Percentiles rank a stretch among this genome's conserved stretches.
phyloP scores from a whole-genome alignment of 2,888 invertebrate species.

The Oscheius sp. region DNA sequence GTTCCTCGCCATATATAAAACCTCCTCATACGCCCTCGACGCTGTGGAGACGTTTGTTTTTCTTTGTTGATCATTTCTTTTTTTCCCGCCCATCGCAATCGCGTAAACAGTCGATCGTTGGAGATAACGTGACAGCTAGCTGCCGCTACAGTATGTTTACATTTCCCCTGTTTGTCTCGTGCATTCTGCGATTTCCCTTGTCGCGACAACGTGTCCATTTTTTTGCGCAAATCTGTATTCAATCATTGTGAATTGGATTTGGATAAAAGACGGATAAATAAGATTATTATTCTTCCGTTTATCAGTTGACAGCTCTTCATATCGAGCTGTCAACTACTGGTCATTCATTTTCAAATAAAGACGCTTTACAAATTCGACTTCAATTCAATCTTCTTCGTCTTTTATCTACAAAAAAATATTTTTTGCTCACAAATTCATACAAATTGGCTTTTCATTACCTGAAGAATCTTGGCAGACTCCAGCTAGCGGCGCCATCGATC shows the following conservation, averaged over 20 bases:
- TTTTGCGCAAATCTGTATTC: too few relatives aligned
- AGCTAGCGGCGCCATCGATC: conserved; percentile 26
- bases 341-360: neutral
- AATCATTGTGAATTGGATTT: too few relatives aligned
- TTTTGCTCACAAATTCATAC: too few relatives aligned
- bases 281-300: too few relatives aligned
- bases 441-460: too few relatives aligned
- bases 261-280: too few relatives aligned
- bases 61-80: neutral
- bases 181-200: too few relatives aligned
- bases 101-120: conserved; percentile 3
- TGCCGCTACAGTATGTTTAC: conserved; percentile 28
- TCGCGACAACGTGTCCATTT: too few relatives aligned
- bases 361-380: neutral
- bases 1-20: neutral
- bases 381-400: neutral
- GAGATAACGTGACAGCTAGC: conserved; percentile 29
- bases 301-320: neutral
- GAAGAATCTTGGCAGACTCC: conserved; percentile 13
- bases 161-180: conserved; percentile 21
- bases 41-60: neutral
- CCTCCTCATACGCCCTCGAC: neutral
- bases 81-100: conserved; percentile 6
- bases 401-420: too few relatives aligned
- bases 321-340: conserved; percentile 2